phyloP scores from a whole-genome alignment of 2,113 vertebrate genomes.

The Acrocephalus kingi region DNA sequence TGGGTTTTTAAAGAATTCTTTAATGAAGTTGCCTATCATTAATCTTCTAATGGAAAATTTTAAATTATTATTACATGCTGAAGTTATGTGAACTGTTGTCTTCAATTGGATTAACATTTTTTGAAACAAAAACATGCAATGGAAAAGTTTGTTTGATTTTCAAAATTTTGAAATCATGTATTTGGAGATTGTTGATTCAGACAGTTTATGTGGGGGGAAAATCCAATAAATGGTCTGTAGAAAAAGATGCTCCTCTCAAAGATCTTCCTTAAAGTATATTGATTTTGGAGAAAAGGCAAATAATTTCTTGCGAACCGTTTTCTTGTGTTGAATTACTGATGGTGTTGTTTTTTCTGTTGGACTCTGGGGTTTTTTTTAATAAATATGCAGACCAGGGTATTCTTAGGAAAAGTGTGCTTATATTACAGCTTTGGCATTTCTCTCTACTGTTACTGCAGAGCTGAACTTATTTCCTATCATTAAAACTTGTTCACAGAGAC shows the following conservation, averaged over 20 bases:
- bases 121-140: not conserved
- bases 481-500: not conserved
- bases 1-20: not conserved
- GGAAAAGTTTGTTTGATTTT: not conserved
- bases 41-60: not conserved
- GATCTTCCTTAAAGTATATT: not conserved
- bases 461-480: not conserved
- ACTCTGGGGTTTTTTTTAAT: accelerated
- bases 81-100: not conserved
- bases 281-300: not conserved
- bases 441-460: not conserved
- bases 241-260: not conserved
- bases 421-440: not conserved
- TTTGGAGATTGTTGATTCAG: not conserved
- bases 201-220: not conserved
- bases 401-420: not conserved
- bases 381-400: accelerated
- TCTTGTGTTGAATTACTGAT: not conserved
- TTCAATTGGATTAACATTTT: not conserved
- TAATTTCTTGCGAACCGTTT: not conserved
- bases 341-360: not conserved
- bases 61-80: not conserved
- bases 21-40: not conserved
- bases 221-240: not conserved
- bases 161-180: not conserved